A percentile compares a stretch with the other conserved stretches of the same genome.
These are phyloP conservation scores for Chionomys nivalis DNA, from an alignment of 2,113 vertebrate species.

Conservation along the genomic window DNA sequence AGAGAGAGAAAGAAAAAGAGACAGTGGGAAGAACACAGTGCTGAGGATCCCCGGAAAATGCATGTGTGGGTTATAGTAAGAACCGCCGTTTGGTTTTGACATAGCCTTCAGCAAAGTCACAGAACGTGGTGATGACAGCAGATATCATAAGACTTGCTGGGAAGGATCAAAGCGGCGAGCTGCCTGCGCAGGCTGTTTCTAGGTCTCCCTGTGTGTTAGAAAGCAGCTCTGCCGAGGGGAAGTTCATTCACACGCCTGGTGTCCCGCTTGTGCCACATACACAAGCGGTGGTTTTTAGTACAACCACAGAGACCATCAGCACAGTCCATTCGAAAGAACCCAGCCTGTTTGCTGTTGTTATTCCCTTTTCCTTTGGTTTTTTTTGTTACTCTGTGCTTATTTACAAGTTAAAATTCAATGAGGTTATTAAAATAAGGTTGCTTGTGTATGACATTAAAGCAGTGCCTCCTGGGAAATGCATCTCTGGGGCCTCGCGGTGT, in stretches of 20 bases:
- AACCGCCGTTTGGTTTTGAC: neutral
- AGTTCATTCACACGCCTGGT: neutral
- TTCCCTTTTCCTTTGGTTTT: neutral
- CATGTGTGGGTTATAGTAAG: neutral
- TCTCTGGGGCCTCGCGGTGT: neutral
- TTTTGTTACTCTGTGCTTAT: neutral
- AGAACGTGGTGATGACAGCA: neutral
- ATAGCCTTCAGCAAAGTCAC: neutral
- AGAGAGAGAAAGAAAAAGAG: neutral
- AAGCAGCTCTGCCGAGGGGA: neutral
- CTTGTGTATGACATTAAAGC: neutral
- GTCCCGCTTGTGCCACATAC: neutral
- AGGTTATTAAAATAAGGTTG: conserved; percentile 3
- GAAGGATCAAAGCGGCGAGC: neutral
- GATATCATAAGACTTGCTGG: accelerated
- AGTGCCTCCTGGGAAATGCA: neutral
- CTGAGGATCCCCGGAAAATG: neutral
- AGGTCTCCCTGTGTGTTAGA: neutral
- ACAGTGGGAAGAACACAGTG: too few relatives aligned
- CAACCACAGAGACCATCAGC: neutral
- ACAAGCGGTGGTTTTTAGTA: neutral
- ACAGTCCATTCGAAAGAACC: neutral
- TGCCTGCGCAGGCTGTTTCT: neutral
- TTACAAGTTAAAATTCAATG: neutral
- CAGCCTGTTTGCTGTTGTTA: neutral